A percentile compares a stretch with the other conserved stretches of the same genome.
Conservation (phyloP, 1,140 invertebrate species). For the Drosophila navojoa region DNA sequence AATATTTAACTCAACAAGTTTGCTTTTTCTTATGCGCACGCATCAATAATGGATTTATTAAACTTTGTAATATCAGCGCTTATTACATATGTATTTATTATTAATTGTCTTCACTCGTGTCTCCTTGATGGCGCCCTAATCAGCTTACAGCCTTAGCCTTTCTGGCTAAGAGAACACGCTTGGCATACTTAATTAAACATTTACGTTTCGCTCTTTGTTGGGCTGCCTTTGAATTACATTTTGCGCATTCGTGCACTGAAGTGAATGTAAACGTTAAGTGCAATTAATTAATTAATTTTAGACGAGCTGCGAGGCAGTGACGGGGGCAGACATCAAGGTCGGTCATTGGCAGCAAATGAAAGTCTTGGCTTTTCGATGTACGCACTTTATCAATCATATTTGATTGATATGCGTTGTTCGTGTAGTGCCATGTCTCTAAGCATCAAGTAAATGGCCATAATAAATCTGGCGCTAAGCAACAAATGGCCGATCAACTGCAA, state of each 20-base stretch:
- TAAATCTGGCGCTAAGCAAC: slow-evolving; percentile 15
- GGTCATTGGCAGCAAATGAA: slow-evolving; percentile 29
- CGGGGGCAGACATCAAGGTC: slow-evolving; percentile 26
- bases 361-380: neutral
- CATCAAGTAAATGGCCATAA: slow-evolving; percentile 25
- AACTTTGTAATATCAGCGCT: neutral
- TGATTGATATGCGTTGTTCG: slow-evolving; percentile 6
- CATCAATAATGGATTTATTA: too few relatives aligned
- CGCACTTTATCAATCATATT: slow-evolving; percentile 3
- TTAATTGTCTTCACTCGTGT: slow-evolving; percentile 1
- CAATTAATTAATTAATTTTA: slow-evolving; percentile 37
- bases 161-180: slow-evolving; percentile 35
- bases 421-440: slow-evolving; percentile 24
- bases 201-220: slow-evolving; percentile 36
- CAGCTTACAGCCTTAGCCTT: slow-evolving; percentile 1
- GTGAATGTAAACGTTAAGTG: slow-evolving; percentile 42
- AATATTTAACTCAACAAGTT: too few relatives aligned
- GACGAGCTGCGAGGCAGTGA: slow-evolving; percentile 15
- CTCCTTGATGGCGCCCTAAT: slow-evolving; percentile 40
- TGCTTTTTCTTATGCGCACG: too few relatives aligned
- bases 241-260: slow-evolving; percentile 40
- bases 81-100: neutral
- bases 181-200: slow-evolving; percentile 61
- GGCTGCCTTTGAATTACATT: slow-evolving; percentile 54
- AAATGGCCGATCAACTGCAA: slow-evolving; percentile 22